Evolutionary conservation across 2,797 vertebrate genomes (phyloP).

Genomic region (Squalus acanthias): DNA sequence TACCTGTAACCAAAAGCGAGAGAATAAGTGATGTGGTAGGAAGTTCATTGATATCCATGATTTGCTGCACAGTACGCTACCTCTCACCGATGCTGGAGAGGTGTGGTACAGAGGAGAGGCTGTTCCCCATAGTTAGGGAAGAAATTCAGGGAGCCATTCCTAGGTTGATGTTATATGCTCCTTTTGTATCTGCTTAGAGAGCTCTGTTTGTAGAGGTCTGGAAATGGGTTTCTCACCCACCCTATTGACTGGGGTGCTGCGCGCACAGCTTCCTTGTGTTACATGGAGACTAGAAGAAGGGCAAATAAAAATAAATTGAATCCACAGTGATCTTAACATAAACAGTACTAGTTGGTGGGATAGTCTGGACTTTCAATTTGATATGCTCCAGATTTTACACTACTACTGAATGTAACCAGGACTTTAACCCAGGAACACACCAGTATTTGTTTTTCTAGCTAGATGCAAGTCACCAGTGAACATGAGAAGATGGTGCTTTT

Average conservation of each 20-base stretch:
- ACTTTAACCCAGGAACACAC: neutral
- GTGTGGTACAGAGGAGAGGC: neutral
- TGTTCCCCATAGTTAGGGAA: neutral
- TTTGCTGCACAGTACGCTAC: neutral
- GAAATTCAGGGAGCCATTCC: neutral
- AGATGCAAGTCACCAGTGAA: neutral
- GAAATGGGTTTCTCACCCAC: neutral
- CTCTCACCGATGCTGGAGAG: neutral
- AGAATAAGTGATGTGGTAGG: neutral
- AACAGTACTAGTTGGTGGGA: neutral
- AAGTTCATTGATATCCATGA: neutral
- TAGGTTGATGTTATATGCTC: neutral
- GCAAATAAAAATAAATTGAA: neutral
- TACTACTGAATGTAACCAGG: neutral
- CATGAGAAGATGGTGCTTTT: neutral
- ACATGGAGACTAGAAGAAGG: neutral
- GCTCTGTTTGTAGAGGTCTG: neutral
- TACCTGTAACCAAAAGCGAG: neutral
- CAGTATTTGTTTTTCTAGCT: neutral
- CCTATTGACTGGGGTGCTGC: neutral
- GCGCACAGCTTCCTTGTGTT: neutral
- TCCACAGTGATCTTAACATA: neutral
- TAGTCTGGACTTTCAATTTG: neutral
- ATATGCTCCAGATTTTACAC: neutral
- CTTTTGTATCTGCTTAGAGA: neutral